Percentiles rank a stretch among this genome's conserved stretches.
Evolutionary conservation across 2,888 invertebrate species (phyloP).

Genomic region (Allygus modestus): DNA sequence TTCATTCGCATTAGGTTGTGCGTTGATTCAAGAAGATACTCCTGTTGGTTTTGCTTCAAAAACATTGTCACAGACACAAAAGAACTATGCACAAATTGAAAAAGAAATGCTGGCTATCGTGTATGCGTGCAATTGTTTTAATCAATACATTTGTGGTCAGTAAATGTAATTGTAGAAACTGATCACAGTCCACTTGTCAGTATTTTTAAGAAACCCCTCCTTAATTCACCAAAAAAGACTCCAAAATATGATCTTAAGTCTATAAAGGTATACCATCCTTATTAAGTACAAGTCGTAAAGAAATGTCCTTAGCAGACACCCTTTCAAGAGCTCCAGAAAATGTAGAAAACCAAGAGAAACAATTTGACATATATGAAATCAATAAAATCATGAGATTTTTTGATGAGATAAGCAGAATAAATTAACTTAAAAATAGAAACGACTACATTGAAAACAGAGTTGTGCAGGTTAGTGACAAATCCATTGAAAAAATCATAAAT

Average conservation of each 20-base stretch:
- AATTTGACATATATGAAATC: background rate
- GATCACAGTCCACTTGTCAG: slow-evolving; percentile 46
- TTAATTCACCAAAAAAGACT: slow-evolving; percentile 41
- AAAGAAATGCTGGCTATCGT: slow-evolving; percentile 58
- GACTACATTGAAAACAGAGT: no score
- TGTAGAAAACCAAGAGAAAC: background rate
- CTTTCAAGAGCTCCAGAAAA: slow-evolving; percentile 17
- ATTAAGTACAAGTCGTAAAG: background rate
- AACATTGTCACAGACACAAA: slow-evolving; percentile 55
- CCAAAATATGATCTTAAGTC: slow-evolving; percentile 39
- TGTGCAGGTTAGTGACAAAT: no score
- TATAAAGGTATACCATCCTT: background rate
- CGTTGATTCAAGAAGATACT: slow-evolving; percentile 43
- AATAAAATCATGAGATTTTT: background rate
- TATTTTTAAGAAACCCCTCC: slow-evolving; percentile 55
- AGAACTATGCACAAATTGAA: slow-evolving; percentile 57
- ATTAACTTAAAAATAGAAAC: no score
- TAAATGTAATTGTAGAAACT: slow-evolving; percentile 37
- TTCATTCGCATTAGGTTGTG: slow-evolving; percentile 54
- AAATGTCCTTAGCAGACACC: slow-evolving; percentile 29
- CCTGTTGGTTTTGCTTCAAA: slow-evolving; percentile 59
- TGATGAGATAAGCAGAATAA: background rate
- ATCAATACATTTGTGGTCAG: slow-evolving; percentile 56
- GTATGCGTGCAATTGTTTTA: slow-evolving; percentile 59
- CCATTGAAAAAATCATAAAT: no score